Base-by-base conservation (phyloP, 2,888 invertebrate species). In the Nesidiocoris tenuis region DNA sequence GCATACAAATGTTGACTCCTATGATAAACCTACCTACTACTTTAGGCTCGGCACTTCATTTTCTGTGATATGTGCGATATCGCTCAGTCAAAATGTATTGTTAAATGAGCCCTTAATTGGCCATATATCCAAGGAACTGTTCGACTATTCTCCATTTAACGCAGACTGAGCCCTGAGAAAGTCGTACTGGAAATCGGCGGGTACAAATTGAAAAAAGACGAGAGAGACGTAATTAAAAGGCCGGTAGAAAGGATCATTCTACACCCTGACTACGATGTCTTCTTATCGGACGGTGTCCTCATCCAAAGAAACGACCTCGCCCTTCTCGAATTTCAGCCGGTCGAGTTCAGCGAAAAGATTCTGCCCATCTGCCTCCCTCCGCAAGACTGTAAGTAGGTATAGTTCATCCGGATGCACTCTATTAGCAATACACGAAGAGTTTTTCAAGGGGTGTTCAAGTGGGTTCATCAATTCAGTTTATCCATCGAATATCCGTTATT, bases 271-370 rank as follows among this genome's bases (percentile, higher is more conserved):
- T 72, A 61, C 63, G 72, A 72, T 39, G 16, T 63, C 0, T 72
- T 72, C 63, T 12, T 25, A 19, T 72, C 72, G n/a, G 17, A 72
- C 54, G 54, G 54, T 1, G 61, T 72, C 25, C 17, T 72, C 25
- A 61, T 72, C 5, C 72, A 72, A 61, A 61, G 54, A 16, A 72
- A 72, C 63, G 72, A 72, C 22, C 2, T 72, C 1, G 72, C 72
- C 0, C 54, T 72, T 3, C 12, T 72, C 39, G 61, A 72, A 19
- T 39, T 61, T n/a, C 16, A 5, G 1, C 2, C 72, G 2, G 61
- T 72, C 12, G 61, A 19, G 1, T 72, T 72, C 17, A 61, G n/a
- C 22, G 2, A 3, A 12, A 39, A 39, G 1, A 17, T 61, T 18
- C 19, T 63, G 22, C 61, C 72, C 3, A 72, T 72, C 16, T 72